phyloP scores from a whole-genome alignment of 1,140 invertebrate genomes.

The Pogonognathellus flavescens region DNA sequence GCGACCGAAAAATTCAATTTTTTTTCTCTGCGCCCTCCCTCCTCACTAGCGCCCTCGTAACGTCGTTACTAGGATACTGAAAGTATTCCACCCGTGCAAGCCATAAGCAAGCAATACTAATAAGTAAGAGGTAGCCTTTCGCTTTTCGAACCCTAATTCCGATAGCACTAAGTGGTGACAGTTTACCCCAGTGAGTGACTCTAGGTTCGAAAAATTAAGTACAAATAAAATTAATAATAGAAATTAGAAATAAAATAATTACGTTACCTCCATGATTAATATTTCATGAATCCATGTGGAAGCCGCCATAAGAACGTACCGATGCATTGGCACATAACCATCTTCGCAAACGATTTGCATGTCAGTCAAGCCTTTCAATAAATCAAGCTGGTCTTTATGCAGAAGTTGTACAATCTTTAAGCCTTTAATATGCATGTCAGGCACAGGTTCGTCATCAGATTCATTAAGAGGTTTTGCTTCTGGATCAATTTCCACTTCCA shows the following conservation, averaged over 20 bases:
- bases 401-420: neutral
- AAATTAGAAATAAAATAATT: neutral
- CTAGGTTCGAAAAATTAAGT: neutral
- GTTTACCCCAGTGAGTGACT: too few species aligned
- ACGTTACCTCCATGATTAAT: neutral
- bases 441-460: neutral
- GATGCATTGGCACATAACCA: slow-evolving; percentile 16
- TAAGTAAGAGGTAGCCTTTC: too few species aligned
- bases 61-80: too few species aligned
- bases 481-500: neutral
- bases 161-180: too few species aligned
- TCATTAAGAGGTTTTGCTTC: neutral
- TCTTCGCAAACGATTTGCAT: slow-evolving; percentile 18
- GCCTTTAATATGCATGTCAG: slow-evolving; percentile 1
- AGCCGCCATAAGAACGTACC: slow-evolving; percentile 14
- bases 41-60: too few species aligned
- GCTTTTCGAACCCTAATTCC: too few species aligned
- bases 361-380: neutral
- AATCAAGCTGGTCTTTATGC: neutral
- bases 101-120: too few species aligned
- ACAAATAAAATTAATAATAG: neutral
- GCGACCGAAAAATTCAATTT: too few species aligned
- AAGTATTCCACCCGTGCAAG: too few species aligned
- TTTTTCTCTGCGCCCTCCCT: too few species aligned
- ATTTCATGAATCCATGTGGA: neutral